Evolutionary conservation across 2,113 vertebrate species (phyloP).

Genomic region (Dicaeum eximium): DNA sequence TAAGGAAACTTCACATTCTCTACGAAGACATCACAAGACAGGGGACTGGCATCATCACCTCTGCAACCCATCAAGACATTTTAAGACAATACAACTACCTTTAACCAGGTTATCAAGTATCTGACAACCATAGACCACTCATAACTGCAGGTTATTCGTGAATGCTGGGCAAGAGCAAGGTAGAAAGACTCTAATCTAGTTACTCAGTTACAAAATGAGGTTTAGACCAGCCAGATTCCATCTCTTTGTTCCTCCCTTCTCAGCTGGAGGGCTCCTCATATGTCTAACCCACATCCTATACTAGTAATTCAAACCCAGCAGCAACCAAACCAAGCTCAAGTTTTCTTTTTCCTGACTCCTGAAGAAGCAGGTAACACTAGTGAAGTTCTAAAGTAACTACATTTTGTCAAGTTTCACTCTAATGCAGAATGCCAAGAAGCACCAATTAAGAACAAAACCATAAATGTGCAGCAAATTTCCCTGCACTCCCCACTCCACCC

Average conservation of each 20-base stretch:
- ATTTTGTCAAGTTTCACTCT: neutral
- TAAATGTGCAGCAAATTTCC: neutral
- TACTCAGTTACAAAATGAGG: neutral
- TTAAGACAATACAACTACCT: neutral
- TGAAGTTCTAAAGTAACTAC: neutral
- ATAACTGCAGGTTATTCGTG: accelerated
- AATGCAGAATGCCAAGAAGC: neutral
- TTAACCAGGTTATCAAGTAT: neutral
- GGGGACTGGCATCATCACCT: neutral
- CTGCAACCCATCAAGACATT: neutral
- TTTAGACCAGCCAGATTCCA: neutral
- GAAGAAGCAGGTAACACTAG: neutral
- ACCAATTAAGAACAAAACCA: neutral
- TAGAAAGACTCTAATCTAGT: neutral
- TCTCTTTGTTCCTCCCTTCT: neutral
- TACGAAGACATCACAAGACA: neutral
- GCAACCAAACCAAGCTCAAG: neutral
- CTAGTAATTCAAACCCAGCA: neutral
- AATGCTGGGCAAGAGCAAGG: neutral
- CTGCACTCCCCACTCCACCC: accelerated
- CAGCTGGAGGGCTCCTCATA: neutral
- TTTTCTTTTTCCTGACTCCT: neutral
- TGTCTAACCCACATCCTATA: neutral
- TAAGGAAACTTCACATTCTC: neutral
- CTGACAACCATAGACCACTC: neutral